Percentiles rank a stretch among this genome's conserved stretches.
phyloP scores from a whole-genome alignment of 2,888 invertebrate genomes.

The Troides aeacus region DNA sequence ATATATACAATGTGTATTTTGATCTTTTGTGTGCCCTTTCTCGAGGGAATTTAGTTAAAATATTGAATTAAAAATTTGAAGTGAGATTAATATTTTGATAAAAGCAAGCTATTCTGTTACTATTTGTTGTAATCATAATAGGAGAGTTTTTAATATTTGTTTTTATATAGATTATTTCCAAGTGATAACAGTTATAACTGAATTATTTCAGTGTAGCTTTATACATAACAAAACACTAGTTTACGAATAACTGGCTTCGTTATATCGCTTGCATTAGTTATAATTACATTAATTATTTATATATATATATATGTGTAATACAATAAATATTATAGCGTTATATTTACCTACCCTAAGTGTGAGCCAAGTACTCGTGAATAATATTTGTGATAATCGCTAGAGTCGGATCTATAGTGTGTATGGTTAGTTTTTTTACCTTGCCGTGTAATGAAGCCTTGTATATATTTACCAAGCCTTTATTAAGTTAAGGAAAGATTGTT shows the following conservation, averaged over 20 bases:
- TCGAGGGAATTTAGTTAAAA: conserved; percentile 56
- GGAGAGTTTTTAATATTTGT: conserved; percentile 76
- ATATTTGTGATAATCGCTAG: conserved; percentile 64
- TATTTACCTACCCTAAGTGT: conserved; percentile 39
- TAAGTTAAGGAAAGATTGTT: conserved; percentile 75
- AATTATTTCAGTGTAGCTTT: conserved; percentile 51
- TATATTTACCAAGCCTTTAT: conserved; percentile 78
- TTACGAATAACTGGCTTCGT: conserved; percentile 51
- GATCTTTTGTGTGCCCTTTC: conserved; percentile 52
- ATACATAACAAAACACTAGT: conserved; percentile 46
- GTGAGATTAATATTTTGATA: conserved; percentile 77
- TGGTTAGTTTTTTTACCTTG: conserved; percentile 77
- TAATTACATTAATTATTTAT: conserved; percentile 38
- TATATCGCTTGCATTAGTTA: conserved; percentile 42
- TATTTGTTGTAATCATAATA: conserved; percentile 75
- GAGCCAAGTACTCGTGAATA: conserved; percentile 61
- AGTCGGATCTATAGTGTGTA: conserved; percentile 62
- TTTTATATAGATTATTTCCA: conserved; percentile 57
- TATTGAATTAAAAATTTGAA: conserved; percentile 68
- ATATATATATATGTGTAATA: conserved; percentile 18
- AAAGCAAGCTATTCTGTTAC: conserved; percentile 65
- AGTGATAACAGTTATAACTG: conserved; percentile 53
- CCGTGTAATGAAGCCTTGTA: conserved; percentile 78
- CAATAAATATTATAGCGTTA: conserved; percentile 10
- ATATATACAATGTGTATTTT: conserved; percentile 42